phyloP scores from a whole-genome alignment of 2,888 invertebrate species.

The Galeopsomyia nigrocyanea region DNA sequence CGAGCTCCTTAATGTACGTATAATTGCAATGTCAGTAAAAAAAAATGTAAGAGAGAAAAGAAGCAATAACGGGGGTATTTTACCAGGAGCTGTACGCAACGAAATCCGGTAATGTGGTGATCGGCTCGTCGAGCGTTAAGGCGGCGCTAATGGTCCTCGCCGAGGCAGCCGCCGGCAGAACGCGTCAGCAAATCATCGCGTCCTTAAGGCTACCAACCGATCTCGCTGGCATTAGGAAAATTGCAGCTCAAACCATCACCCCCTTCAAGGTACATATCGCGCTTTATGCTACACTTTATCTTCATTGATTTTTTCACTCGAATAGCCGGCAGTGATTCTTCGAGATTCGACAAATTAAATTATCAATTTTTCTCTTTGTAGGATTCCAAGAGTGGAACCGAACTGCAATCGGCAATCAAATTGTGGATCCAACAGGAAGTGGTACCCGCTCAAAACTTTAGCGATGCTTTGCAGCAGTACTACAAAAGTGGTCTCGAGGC shows the following conservation, averaged over 20 bases:
- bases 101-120: slow-evolving; percentile 72
- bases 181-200: slow-evolving; percentile 73
- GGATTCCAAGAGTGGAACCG: slow-evolving; percentile 52
- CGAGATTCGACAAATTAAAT: too few species aligned
- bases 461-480: slow-evolving; percentile 65
- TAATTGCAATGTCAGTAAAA: neutral
- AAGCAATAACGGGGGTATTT: neutral
- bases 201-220: slow-evolving; percentile 72
- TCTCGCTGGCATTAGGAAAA: slow-evolving; percentile 53
- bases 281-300: too few species aligned
- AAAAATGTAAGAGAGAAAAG: neutral
- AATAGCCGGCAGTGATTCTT: slow-evolving; percentile 8
- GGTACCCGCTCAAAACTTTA: slow-evolving; percentile 67
- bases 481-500: slow-evolving; percentile 71
- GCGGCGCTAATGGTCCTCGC: slow-evolving; percentile 75
- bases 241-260: slow-evolving; percentile 54
- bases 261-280: slow-evolving; percentile 64
- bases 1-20: slow-evolving; percentile 70
- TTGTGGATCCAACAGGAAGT: slow-evolving; percentile 55
- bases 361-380: slow-evolving; percentile 44
- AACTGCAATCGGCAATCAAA: slow-evolving; percentile 56
- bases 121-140: slow-evolving; percentile 79
- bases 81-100: slow-evolving; percentile 27
- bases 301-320: slow-evolving; percentile 54
- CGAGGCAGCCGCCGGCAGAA: slow-evolving; percentile 74